Evolutionary conservation across 2,888 invertebrate genomes (phyloP), one percentile per base, ranked within the genome.

Genomic region (Coecobrya sp.): DNA sequence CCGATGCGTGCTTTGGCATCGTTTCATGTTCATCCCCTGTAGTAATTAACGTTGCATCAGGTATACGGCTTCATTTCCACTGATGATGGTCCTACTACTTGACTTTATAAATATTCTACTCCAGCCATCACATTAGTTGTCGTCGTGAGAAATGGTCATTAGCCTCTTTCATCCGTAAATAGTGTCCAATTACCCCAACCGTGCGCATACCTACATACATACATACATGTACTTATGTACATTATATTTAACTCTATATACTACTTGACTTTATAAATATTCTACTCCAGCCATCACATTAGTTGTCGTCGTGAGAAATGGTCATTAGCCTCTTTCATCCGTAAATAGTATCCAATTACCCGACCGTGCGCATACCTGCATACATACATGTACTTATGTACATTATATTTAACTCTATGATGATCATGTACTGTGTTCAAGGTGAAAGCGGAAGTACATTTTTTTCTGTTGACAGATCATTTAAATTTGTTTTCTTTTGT

Each of bases 1-100:
- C 49, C 68, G 70, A 70, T 70, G 89, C 89, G 84, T 89, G 89
- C 73, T 70, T 89, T 82, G 70, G 82, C 89, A 73, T 89, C 82
- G 70, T 89, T 89, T 84, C 49, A 25, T 82, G 52, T 19, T 25
- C 19, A 0, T 49, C 25, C 45, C 22, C 22, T 10, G 36, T 11
- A 73, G 68, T 82, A 89, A 84, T 89, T 89, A 89, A 30, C 30
- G 82, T 49, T 82, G 89, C 89, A 89, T 70, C 70, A 82, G 70
- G 81, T 65, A n/a, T n/a, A 84, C 59, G 45, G 19, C 42, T 84
- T 42, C 62, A 84, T 62, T 22, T 70, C 7, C 59, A 65, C 16
- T 16, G 36, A 8, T 68, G 7, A 19, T n/a, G 42, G 5, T 2
- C 42, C 55, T 55, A 13, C 55, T 70, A 36, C 36, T 70, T 70